Conservation (phyloP, 2,888 invertebrate genomes). For the Bhutanitis thaidina region DNA sequence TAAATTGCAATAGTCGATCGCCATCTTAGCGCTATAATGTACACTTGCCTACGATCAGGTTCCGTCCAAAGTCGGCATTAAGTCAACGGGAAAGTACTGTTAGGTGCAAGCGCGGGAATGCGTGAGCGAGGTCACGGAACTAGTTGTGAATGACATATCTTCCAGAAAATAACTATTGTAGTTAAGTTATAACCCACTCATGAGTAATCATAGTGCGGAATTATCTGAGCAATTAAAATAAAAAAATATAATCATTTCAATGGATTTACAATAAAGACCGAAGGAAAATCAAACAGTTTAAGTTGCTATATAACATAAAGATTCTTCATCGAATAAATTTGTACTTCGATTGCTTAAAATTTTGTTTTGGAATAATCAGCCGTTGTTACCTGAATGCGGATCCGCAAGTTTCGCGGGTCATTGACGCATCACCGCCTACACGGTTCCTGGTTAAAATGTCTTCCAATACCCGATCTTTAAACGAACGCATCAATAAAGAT, state of each 20-base stretch:
- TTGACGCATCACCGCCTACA: conserved; percentile 76
- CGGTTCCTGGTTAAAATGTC: conserved; percentile 51
- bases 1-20: conserved; percentile 74
- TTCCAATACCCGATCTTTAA: conserved; percentile 26
- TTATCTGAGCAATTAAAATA: no score
- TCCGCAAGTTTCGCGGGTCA: conserved; percentile 75
- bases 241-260: no score
- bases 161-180: conserved; percentile 63
- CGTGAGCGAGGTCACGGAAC: conserved; percentile 80
- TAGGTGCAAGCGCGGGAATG: conserved; percentile 79
- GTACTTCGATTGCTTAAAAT: conserved; percentile 3
- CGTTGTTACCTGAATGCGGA: conserved; percentile 71
- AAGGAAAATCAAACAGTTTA: no score
- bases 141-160: conserved; percentile 73
- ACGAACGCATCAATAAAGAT: conserved; percentile 37
- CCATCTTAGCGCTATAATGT: conserved; percentile 66
- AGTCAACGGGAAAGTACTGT: conserved; percentile 80
- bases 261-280: no score
- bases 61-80: conserved; percentile 76
- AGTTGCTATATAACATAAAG: no score
- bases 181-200: conserved; percentile 41
- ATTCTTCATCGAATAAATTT: background rate
- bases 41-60: conserved; percentile 76
- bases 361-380: conserved; percentile 33
- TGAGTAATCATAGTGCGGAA: background rate